Base-by-base conservation (phyloP, 2,113 vertebrate genomes). In the Urocitellus parryii region DNA sequence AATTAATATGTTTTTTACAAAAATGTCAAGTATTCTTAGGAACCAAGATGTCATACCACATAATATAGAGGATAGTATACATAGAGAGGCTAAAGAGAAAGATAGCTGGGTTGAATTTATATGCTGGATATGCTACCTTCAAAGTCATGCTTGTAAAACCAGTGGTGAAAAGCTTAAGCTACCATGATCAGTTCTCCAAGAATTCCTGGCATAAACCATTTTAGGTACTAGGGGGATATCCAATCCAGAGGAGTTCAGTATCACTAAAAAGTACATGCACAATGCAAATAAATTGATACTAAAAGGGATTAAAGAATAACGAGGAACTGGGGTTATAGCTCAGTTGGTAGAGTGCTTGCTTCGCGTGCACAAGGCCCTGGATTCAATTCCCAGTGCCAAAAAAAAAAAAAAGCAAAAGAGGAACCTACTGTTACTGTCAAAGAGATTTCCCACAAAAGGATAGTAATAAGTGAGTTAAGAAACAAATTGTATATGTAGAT, bases 1-100 rank as follows among this genome's bases (percentile, higher is more conserved):
- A 90, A 65, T 81, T 80, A 88, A 72, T 72, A 27, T 77, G 16
- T 39, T 70, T 96, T 91, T 90, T 68, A 70, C 96, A 90, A 70
- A 68, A 90, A 82, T 93, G 88, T 37, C 58, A 83, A 8, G 12
- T 91, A 34, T 76, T 89, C 24, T 81, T 53, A n/a, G 61, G 20
- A 89, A 74, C 79, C 68, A 88, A 80, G 61, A 79, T 90, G 65
- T 39, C 18, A 34, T 92, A 42, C 39, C 51, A 88, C 56, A 84
- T 68, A 16, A 5, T 42, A 10, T 45, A 83, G 84, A 85, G 24
- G n/a, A 58, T 63, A 70, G 45, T 81, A 5, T 42, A 85, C 27
- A 77, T 76, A 70, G 61, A 70, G n/a, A 48, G 25, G 22, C 53
- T 27, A n/a, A 82, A 67, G 78, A 88, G 73, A 95, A 96, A 48